Evolutionary conservation across 2,113 vertebrate genomes (phyloP).

Genomic region (Chrysemys picta): DNA sequence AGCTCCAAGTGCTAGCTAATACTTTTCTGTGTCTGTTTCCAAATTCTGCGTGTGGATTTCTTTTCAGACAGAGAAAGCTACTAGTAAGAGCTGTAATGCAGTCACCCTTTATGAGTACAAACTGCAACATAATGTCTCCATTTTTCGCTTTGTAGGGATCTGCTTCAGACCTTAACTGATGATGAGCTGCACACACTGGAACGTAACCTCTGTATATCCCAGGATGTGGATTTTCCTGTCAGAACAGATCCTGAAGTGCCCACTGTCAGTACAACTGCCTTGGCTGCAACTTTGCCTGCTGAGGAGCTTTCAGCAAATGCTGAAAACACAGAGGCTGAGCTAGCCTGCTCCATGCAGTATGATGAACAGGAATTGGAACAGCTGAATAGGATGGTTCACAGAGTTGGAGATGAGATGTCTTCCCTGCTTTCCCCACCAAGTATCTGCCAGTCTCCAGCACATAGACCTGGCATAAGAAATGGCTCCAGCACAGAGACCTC

Average conservation of each 20-base stretch:
- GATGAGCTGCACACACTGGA: constrained; percentile 91
- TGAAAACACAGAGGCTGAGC: constrained; percentile 83
- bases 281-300: constrained; percentile 61
- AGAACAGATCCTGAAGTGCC: constrained; percentile 65
- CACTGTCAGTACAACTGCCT: constrained; percentile 63
- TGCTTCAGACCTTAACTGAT: constrained; percentile 91
- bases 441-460: constrained; percentile 89
- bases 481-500: constrained; percentile 83
- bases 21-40: background rate
- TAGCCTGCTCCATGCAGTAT: constrained; percentile 98
- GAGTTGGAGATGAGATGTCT: constrained; percentile 95
- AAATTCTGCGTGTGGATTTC: background rate
- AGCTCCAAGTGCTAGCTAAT: background rate
- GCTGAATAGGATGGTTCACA: constrained; percentile 94
- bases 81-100: background rate
- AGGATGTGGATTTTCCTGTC: constrained; percentile 87
- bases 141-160: constrained; percentile 82
- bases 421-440: constrained; percentile 94
- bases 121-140: background rate
- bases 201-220: constrained; percentile 92
- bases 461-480: constrained; percentile 70
- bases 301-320: constrained; percentile 77
- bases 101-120: background rate
- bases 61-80: constrained; percentile 13
- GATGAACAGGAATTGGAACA: constrained; percentile 96